phyloP scores from a whole-genome alignment of 92 coral and sea anemone genomes.

The Epizoanthus fatuus region DNA sequence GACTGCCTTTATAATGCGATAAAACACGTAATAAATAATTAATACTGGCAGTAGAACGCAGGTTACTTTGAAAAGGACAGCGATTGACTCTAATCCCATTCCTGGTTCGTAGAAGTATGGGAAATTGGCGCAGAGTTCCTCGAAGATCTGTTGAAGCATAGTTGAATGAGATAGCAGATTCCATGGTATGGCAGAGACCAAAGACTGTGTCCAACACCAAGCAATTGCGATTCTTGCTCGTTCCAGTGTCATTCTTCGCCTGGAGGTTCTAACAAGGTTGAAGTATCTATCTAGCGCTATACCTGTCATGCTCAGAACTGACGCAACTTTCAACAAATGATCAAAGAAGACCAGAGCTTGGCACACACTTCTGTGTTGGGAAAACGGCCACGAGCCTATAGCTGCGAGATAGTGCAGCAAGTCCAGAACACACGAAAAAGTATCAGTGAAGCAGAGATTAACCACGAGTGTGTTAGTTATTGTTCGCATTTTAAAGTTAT shows the following conservation, averaged over 20 bases:
- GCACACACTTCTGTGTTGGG: slow-evolving; percentile 42
- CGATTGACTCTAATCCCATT: slow-evolving; percentile 27
- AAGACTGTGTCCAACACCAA: slow-evolving; percentile 72
- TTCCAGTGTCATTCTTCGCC: slow-evolving; percentile 56
- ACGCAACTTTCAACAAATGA: slow-evolving; percentile 65
- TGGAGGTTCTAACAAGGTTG: slow-evolving; percentile 62
- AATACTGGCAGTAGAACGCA: slow-evolving; percentile 68
- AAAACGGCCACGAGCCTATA: slow-evolving; percentile 35
- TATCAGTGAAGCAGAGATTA: slow-evolving; percentile 80
- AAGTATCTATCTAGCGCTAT: slow-evolving; percentile 77
- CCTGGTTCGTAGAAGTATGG: slow-evolving; percentile 68
- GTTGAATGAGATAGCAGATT: slow-evolving; percentile 18
- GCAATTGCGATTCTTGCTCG: slow-evolving; percentile 43
- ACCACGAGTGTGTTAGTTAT: slow-evolving; percentile 76
- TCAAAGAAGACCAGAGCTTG: slow-evolving; percentile 56
- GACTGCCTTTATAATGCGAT: slow-evolving; percentile 58
- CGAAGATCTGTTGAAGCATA: slow-evolving; percentile 1
- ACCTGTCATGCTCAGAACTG: slow-evolving; percentile 74
- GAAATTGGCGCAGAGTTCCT: slow-evolving; percentile 17
- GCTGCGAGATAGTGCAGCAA: slow-evolving; percentile 59
- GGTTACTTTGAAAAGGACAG: slow-evolving; percentile 45
- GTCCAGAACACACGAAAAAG: slow-evolving; percentile 65
- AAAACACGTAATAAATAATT: slow-evolving; percentile 47
- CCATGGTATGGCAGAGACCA: slow-evolving; percentile 75
- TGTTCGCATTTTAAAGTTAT: slow-evolving; percentile 83